Conservation (phyloP, 1,140 invertebrate species). For the Spodoptera litura region DNA sequence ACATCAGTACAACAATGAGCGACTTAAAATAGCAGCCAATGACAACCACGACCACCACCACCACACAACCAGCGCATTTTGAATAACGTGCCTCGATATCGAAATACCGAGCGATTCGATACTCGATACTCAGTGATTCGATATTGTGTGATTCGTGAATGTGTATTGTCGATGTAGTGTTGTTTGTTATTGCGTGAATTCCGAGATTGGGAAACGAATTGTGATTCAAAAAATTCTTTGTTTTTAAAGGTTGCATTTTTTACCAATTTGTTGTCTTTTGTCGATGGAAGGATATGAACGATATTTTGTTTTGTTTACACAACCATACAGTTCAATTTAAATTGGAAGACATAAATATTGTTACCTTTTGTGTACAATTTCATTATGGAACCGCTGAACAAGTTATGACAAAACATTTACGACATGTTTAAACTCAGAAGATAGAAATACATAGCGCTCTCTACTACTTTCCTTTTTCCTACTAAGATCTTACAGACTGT, state of each 20-base stretch:
- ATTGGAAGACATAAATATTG: too few relatives aligned
- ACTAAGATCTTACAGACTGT: too few relatives aligned
- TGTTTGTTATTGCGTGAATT: slow-evolving; percentile 31
- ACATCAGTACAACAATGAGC: neutral
- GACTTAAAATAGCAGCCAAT: neutral
- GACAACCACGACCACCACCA: too few relatives aligned
- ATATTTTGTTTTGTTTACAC: too few relatives aligned
- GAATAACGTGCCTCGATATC: slow-evolving; percentile 12
- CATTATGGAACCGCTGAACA: too few relatives aligned
- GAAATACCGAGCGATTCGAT: slow-evolving; percentile 25
- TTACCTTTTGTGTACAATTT: too few relatives aligned
- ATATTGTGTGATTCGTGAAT: slow-evolving; percentile 26
- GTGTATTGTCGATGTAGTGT: neutral
- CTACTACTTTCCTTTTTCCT: too few relatives aligned
- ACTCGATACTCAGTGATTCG: slow-evolving; percentile 16
- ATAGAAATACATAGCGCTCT: too few relatives aligned
- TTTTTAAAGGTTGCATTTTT: neutral
- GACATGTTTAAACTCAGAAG: too few relatives aligned
- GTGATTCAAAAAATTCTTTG: neutral
- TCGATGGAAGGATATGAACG: neutral
- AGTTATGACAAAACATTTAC: too few relatives aligned
- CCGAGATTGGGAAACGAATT: neutral
- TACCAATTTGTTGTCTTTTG: neutral
- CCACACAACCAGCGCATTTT: neutral
- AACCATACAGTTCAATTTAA: too few relatives aligned